Evolutionary conservation across 2,888 invertebrate species (phyloP).

Genomic region (Drosophila lutescens): DNA sequence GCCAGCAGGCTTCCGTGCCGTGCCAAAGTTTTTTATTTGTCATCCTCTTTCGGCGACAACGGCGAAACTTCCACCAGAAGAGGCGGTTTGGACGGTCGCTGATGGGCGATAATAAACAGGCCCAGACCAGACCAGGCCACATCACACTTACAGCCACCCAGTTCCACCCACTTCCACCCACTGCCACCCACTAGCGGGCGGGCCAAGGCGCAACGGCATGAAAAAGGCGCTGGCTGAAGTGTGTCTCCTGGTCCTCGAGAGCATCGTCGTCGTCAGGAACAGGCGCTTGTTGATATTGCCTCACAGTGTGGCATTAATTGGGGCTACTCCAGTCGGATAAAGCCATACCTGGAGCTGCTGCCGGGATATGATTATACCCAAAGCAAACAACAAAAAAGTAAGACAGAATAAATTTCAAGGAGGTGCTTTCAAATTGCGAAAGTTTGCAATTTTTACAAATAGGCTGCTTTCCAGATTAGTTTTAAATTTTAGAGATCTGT

Average conservation of each 20-base stretch:
- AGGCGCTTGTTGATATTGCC: constrained; percentile 75
- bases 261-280: constrained; percentile 48
- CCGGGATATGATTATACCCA: constrained; percentile 22
- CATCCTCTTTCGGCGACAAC: constrained; percentile 51
- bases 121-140: constrained; percentile 56
- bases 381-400: constrained; percentile 14
- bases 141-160: too few relatives aligned
- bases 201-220: constrained; percentile 51
- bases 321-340: constrained; percentile 35
- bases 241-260: constrained; percentile 66
- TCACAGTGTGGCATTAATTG: constrained; percentile 57
- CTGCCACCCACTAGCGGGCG: constrained; percentile 15
- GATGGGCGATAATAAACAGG: constrained; percentile 74
- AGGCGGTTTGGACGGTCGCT: constrained; percentile 23
- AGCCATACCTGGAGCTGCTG: constrained; percentile 28
- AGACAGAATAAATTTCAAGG: not conserved
- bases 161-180: not conserved
- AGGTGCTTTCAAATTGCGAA: not conserved
- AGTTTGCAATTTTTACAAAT: not conserved
- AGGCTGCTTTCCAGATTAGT: not conserved
- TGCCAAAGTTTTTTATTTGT: constrained; percentile 72
- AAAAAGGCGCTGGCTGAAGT: constrained; percentile 67
- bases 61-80: constrained; percentile 24
- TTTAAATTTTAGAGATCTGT: not conserved
- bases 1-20: constrained; percentile 75